Evolutionary conservation across 2,797 vertebrate species (phyloP), one percentile per base, ranked within the genome.

Genomic region (Ctenopoma multispine): DNA sequence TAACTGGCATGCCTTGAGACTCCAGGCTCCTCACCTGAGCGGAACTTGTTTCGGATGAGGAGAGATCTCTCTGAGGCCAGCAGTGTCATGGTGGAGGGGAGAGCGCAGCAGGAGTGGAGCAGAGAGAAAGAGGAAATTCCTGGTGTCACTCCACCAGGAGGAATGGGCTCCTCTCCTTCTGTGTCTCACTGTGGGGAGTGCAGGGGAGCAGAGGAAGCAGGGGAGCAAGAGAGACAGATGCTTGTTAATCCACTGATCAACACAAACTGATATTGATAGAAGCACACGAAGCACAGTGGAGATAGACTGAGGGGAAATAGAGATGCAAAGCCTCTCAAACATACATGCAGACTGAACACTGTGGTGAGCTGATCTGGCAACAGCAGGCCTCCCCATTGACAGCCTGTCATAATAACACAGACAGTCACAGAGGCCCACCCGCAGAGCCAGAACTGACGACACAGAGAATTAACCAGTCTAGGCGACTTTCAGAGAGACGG

Each of bases 21-120:
- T 36, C 40, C 47, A 7, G 56, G 55, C 49, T 66, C 48, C 96
- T 96, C 94, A 97, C 96, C 96, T 90, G 96, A 96, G 83, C 96
- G 96, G 88, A 97, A 97, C 92, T 96, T 97, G 94, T 95, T 97
- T 76, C 96, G 93, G 90, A 97, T 97, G 89, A 97, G 95, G 75
- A 96, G 93, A 3, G 96, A 97, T 90, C 95, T 95, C 92, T 97
- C 95, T 17, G 96, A 96, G 76, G 96, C 95, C 79, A 95, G 91
- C 86, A 97, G 94, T 23, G 96, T 96, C 96, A 97, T 96, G 86
- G 64, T 40, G 79, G 73, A 57, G 63, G 31, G 24, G 57, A 59
- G 38, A 76, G 73, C 65, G 63, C 50, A 47, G 79, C 75, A 68
- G 80, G 79, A 72, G 65, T 40, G 74, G 69, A 78, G 77, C 20